These are phyloP conservation scores for Orchesella flavescens DNA, from an alignment of 2,888 invertebrate genomes.

Conservation along the genomic window DNA sequence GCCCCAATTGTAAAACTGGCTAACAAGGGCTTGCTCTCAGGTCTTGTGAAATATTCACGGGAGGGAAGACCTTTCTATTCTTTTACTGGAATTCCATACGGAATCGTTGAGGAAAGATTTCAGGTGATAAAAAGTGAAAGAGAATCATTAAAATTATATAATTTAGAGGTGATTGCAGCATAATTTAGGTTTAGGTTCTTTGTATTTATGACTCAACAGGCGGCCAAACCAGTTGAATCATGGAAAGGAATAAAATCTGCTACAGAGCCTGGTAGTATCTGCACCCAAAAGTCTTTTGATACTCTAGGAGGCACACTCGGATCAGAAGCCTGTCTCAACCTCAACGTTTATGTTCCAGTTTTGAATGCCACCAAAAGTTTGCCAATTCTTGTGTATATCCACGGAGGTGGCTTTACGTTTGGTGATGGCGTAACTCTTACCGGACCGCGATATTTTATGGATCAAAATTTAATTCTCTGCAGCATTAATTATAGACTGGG, in stretches of 20 bases:
- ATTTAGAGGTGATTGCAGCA: too few relatives aligned
- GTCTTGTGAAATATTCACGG: constrained; percentile 6
- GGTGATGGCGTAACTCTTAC: constrained; percentile 7
- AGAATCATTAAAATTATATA: too few relatives aligned
- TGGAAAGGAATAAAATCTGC: constrained; percentile 41
- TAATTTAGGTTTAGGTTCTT: too few relatives aligned
- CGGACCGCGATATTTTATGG: constrained; percentile 49
- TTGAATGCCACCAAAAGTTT: constrained; percentile 9
- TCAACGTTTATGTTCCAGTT: constrained; percentile 46
- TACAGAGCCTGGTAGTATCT: constrained; percentile 17
- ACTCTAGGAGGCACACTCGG: not conserved
- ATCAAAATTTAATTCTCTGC: constrained; percentile 36
- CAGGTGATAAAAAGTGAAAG: too few relatives aligned
- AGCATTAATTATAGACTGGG: constrained; percentile 48
- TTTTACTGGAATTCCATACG: constrained; percentile 24
- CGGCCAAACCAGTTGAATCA: not conserved
- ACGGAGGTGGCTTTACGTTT: constrained; percentile 21
- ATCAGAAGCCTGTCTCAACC: constrained; percentile 34
- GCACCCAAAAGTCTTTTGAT: constrained; percentile 16
- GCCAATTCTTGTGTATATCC: constrained; percentile 41
- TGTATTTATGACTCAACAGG: too few relatives aligned
- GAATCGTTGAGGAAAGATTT: constrained; percentile 21
- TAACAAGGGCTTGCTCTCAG: not conserved
- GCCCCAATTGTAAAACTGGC: constrained; percentile 25
- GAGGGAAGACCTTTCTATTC: constrained; percentile 32